Conservation (phyloP, 2,113 vertebrate genomes). For the Pheucticus melanocephalus region DNA sequence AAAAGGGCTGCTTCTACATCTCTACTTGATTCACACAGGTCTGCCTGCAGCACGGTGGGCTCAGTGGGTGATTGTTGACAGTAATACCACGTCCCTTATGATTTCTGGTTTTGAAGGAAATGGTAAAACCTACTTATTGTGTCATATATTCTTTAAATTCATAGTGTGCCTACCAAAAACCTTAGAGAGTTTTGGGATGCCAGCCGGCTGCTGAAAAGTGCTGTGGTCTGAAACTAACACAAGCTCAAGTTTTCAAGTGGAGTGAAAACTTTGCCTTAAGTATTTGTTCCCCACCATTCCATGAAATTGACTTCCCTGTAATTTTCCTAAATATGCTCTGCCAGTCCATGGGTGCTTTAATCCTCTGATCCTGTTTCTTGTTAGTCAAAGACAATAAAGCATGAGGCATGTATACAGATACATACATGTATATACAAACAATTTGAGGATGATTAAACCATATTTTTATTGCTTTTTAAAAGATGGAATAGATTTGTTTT, state of each 20-base stretch:
- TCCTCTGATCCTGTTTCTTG: background rate
- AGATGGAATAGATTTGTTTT: background rate
- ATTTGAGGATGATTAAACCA: background rate
- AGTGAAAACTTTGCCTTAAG: background rate
- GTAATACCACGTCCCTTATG: fast-evolving
- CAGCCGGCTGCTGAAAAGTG: background rate
- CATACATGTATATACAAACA: background rate
- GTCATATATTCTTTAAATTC: background rate
- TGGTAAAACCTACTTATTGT: background rate
- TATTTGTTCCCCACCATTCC: background rate
- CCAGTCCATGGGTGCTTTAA: background rate
- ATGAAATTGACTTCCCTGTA: background rate
- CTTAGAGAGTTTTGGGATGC: background rate
- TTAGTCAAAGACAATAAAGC: background rate
- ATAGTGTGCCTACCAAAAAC: background rate
- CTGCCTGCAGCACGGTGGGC: background rate
- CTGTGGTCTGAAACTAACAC: background rate
- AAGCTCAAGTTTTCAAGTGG: background rate
- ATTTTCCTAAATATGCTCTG: background rate
- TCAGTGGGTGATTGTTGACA: background rate
- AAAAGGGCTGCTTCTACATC: background rate
- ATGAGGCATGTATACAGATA: background rate
- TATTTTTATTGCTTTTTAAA: background rate
- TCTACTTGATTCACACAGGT: background rate
- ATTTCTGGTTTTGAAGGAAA: background rate